Evolutionary conservation across 2,888 invertebrate species (phyloP), one percentile per base, ranked within the genome.

Genomic region (Globia sparganii): DNA sequence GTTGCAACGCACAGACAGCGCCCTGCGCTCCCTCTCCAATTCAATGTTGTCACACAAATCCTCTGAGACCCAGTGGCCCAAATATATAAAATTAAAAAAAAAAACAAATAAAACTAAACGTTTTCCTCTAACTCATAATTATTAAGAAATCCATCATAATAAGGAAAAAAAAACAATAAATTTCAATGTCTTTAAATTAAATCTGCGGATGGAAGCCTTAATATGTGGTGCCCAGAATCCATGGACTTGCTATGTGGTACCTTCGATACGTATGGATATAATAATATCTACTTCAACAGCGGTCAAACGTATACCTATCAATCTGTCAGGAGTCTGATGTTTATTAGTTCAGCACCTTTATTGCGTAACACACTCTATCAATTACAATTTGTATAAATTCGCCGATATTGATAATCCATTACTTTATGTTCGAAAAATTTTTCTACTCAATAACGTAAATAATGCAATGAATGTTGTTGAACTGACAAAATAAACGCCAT

Each of bases 131-230:
- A 43, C n/a, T 34, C 9, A 66, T 43, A n/a, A n/a, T n/a, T n/a
- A 18, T 4, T 18, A 34, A 4, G n/a, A 69, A 66, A 80, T 61
- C 37, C 21, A 56, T 56, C 65, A 61, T 25, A 66, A 75, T 66
- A 70, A 70, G 64, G 75, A 79, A 75, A 80, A 80, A 53, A 66
- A 80, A n/a, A n/a, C n/a, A n/a, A 80, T 31, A 61, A 66, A 37
- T 70, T 9, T 31, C 72, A 72, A 53, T 79, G 59, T 65, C 21
- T 75, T 68, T 49, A n/a, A n/a, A 59, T 64, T 40, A 62, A 53
- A 28, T 46, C n/a, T 62, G 6, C 18, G 15, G 21, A 18, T 11
- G 28, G 3, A 40, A 43, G 58, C 58, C 11, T 43, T 11, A 34
- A 34, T 34, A 70, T 25, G 43, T 69, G 64, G 15, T 25, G 15